Conservation (phyloP, 2,113 vertebrate species). For the Clupea harengus region DNA sequence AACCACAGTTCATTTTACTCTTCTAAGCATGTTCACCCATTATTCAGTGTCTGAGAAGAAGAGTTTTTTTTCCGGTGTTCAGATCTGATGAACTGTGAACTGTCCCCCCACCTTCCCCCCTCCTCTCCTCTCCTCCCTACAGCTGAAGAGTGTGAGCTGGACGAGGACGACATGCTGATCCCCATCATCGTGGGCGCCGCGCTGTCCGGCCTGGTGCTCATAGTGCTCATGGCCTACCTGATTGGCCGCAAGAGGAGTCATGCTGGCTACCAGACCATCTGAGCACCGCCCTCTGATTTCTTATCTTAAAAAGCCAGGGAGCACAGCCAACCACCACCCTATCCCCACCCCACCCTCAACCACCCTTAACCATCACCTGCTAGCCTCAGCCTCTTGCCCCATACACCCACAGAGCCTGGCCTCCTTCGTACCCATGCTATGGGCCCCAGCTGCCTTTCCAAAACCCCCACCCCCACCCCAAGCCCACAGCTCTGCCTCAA, state of each 20-base stretch:
- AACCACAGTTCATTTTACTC: neutral
- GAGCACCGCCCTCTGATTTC: conserved; percentile 54
- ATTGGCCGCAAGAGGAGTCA: conserved; percentile 95
- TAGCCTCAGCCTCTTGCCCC: neutral
- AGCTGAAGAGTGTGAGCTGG: conserved; percentile 90
- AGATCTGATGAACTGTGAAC: neutral
- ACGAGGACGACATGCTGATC: conserved; percentile 92
- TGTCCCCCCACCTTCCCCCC: neutral
- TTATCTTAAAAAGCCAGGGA: conserved; percentile 52
- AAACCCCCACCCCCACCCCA: too few relatives aligned
- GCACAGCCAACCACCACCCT: conserved; percentile 50
- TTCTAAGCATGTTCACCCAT: neutral
- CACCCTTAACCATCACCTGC: neutral
- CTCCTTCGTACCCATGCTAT: neutral
- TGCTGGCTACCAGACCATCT: conserved; percentile 97
- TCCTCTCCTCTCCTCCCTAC: conserved; percentile 8
- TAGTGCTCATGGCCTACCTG: conserved; percentile 93
- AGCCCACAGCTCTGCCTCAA: neutral
- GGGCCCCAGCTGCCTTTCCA: neutral
- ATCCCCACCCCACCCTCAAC: neutral
- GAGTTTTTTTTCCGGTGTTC: neutral
- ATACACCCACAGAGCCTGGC: neutral
- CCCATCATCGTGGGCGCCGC: conserved; percentile 94
- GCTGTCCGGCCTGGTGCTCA: conserved; percentile 88
- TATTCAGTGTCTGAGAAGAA: neutral